Evolutionary conservation across 2,113 vertebrate genomes (phyloP).

Genomic region (Caloenas nicobarica): DNA sequence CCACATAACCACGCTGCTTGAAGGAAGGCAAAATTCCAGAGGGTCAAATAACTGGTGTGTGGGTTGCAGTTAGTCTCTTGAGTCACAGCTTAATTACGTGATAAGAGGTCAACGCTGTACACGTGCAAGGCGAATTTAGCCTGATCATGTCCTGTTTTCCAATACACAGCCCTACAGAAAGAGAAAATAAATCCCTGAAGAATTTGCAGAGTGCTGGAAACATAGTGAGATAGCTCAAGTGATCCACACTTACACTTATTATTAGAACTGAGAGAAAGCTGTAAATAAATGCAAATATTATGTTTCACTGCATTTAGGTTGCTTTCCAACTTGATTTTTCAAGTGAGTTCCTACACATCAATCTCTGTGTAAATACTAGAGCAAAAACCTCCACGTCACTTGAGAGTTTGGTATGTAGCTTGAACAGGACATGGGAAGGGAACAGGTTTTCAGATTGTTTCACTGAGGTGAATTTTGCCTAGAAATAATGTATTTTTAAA

Average conservation of each 20-base stretch:
- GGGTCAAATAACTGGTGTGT: background rate
- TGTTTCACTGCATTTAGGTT: background rate
- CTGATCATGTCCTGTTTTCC: background rate
- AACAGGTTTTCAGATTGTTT: background rate
- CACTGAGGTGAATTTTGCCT: background rate
- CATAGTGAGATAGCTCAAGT: background rate
- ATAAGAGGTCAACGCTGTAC: background rate
- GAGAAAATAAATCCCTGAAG: background rate
- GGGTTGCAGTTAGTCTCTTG: background rate
- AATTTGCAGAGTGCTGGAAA: background rate
- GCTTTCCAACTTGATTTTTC: background rate
- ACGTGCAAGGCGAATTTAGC: background rate
- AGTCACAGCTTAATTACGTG: background rate
- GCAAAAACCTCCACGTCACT: background rate
- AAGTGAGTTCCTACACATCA: background rate
- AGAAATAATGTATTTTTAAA: background rate
- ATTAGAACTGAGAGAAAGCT: constrained; percentile 57
- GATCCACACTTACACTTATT: constrained; percentile 46
- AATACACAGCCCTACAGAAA: background rate
- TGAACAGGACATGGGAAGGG: background rate
- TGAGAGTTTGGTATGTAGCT: background rate
- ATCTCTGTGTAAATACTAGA: background rate
- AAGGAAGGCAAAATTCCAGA: background rate
- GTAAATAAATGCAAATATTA: constrained; percentile 42
- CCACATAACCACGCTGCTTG: background rate